These are phyloP conservation scores for Lithobates pipiens DNA, from an alignment of 2,797 vertebrate genomes.

Conservation along the genomic window DNA sequence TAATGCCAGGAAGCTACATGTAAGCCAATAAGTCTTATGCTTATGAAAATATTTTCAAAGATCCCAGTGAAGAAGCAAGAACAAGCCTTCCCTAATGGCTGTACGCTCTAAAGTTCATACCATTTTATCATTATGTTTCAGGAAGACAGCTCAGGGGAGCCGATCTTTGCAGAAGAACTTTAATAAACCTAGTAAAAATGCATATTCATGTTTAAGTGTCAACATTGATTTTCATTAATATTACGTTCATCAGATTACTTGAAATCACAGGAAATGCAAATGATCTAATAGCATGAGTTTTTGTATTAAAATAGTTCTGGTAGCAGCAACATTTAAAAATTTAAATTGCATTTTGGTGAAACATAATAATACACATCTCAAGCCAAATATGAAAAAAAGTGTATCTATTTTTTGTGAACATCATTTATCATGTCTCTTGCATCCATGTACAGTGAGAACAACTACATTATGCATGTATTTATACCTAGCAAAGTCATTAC, in stretches of 20 bases:
- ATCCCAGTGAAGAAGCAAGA: background rate
- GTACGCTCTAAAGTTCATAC: conserved; percentile 3
- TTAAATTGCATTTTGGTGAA: background rate
- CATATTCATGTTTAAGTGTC: conserved; percentile 3
- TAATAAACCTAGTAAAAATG: conserved; percentile 11
- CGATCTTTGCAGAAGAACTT: conserved; percentile 7
- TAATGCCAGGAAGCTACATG: background rate
- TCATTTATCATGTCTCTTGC: background rate
- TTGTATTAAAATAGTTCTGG: background rate
- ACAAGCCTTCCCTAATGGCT: conserved; percentile 4
- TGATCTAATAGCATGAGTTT: background rate
- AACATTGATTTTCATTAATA: conserved; percentile 1
- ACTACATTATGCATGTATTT: background rate
- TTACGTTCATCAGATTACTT: background rate
- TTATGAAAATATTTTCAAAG: conserved; percentile 1
- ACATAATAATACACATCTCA: background rate
- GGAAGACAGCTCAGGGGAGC: background rate
- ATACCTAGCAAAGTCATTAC: background rate
- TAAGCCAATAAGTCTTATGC: background rate
- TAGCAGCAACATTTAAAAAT: background rate
- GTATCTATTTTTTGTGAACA: background rate
- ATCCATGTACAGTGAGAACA: background rate
- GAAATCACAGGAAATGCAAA: background rate
- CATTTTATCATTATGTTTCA: conserved; percentile 2
- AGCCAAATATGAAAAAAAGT: background rate